Base-by-base conservation (phyloP, 2,797 vertebrate genomes). In the Poeciliopsis infans region DNA sequence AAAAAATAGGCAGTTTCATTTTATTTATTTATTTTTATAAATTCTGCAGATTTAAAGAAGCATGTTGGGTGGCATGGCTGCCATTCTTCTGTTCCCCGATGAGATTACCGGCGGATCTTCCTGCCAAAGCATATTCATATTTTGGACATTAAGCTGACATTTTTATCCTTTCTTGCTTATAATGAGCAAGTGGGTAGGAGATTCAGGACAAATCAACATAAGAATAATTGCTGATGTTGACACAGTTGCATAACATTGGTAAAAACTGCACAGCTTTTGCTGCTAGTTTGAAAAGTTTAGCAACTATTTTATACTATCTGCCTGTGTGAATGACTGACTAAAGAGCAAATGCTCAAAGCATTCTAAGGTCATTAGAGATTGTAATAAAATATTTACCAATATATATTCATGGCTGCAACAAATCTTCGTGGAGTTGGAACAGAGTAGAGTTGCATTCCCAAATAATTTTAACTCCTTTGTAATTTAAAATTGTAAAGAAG, bases 121-220 rank as follows among this genome's bases (percentile, higher is more conserved):
- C 80, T 83, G 84, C 82, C 80, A 87, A 85, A 75, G 57, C 76
- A 81, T 79, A 84, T 90, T 89, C 88, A 83, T 71, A 84, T 86
- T 55, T 86, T 70, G 83, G 78, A 82, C 64, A 82, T 82, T 88
- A 90, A 90, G 81, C 86, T 86, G 90, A 88, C 81, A 84, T 75
- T 80, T 86, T 81, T 80, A 85, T 87, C 72, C 76, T 55, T 53
- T 70, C 33, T 76, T 77, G 51, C 68, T 74, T 72, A 74, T 78
- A 78, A 83, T 88, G 78, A 89, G 75, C 75, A 57, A 87, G 82
- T 83, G 81, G 78, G 83, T 85, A 79, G 83, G 85, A 83, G 85
- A 86, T 86, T 16, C n/a, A 16, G 72, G 64, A 80, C 64, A 76
- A 69, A 53, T 76, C 61, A 82, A 39, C 39, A 53, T 15, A 81